Percentiles rank a stretch among this genome's conserved stretches.
These are phyloP conservation scores for Anser cygnoides DNA, from an alignment of 2,113 vertebrate genomes.

Conservation along the genomic window DNA sequence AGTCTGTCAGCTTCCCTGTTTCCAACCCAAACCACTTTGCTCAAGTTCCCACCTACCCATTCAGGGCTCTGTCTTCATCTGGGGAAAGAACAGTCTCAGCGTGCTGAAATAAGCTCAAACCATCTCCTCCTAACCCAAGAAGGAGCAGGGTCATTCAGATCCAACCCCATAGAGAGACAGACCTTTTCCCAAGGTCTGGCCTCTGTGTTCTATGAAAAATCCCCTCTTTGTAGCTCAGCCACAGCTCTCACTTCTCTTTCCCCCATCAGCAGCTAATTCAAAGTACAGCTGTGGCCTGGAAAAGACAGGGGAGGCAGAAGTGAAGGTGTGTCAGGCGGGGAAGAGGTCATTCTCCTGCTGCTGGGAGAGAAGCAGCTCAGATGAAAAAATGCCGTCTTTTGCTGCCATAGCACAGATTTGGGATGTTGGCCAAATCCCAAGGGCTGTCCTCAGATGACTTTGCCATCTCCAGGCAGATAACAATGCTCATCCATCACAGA, in stretches of 20 bases:
- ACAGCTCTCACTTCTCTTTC: neutral
- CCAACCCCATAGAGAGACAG: neutral
- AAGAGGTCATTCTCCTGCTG: neutral
- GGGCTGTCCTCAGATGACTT: constrained; percentile 5
- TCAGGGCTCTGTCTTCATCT: neutral
- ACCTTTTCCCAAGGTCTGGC: neutral
- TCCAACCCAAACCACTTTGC: neutral
- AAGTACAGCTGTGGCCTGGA: neutral
- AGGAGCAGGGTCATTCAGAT: neutral
- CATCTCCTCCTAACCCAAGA: neutral
- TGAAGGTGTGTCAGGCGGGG: neutral
- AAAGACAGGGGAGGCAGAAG: neutral
- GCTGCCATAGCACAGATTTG: neutral
- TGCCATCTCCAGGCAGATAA: neutral
- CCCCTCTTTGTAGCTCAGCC: neutral
- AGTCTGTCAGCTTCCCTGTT: neutral
- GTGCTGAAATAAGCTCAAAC: neutral
- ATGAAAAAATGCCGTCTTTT: neutral
- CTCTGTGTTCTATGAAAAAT: neutral
- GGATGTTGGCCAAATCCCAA: neutral
- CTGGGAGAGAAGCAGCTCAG: neutral
- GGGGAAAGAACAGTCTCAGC: neutral
- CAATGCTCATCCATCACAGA: neutral
- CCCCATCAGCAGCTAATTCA: neutral
- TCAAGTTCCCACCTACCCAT: neutral